Evolutionary conservation across 1,140 invertebrate genomes (phyloP), one percentile per base, ranked within the genome.

Genomic region (Papilio glaucus): DNA sequence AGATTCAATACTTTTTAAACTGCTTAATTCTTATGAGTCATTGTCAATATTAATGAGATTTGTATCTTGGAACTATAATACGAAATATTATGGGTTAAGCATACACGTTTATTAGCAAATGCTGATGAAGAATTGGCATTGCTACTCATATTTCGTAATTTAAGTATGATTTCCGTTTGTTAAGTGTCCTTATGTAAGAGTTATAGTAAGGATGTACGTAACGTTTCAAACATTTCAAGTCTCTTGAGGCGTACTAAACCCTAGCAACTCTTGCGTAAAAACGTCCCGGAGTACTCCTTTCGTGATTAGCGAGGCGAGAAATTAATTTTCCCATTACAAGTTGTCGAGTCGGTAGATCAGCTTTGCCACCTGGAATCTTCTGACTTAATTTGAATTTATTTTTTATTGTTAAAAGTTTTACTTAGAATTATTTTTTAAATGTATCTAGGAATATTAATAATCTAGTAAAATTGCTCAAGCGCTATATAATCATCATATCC

Each of bases 321-420:
- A 53, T 53, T 53, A 53, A 53, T 53, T 53, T 53, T 10, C 45
- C 45, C 18, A 53, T 53, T 53, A 53, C 45, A 53, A 53, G 45
- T 45, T 45, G 42, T 45, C 42, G n/a, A 53, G 29, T 33, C 29
- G 29, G 29, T 33, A 33, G 29, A 33, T 24, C 18, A 53, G 15
- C 10, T 21, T n/a, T 45, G 18, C 15, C 18, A 53, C 21, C 45
- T 53, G 45, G 45, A 45, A 21, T 24, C 18, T 24, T 24, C 21
- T 4, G 18, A 24, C 45, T 53, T 53, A 7, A 10, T 49, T 49
- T 24, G 18, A n/a, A n/a, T n/a, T n/a, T n/a, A n/a, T n/a, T n/a
- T n/a, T n/a, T n/a, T n/a, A n/a, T n/a, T n/a, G n/a, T n/a, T n/a
- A n/a, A n/a, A n/a, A n/a, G n/a, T n/a, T n/a, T n/a, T n/a, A 53